Percentiles rank a stretch among this genome's conserved stretches.
Evolutionary conservation across 64 coral and sea anemone species (phyloP).

Genomic region (Dendronephthya gigantea): DNA sequence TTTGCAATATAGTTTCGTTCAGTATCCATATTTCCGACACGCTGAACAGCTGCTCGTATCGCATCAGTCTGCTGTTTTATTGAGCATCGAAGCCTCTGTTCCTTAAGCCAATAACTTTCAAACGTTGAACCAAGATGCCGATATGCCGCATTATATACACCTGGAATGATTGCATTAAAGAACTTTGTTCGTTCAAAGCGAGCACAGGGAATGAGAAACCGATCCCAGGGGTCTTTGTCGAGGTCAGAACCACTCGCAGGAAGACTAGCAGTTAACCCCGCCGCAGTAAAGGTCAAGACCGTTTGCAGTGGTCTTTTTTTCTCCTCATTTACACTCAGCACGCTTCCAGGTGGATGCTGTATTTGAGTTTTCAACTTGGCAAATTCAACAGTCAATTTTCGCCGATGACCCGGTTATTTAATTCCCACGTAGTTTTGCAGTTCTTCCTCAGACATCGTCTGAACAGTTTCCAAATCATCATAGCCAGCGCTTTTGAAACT

Average conservation of each 20-base stretch:
- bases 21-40: conserved; percentile 8
- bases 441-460: conserved; percentile 42
- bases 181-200: conserved; percentile 31
- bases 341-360: no score
- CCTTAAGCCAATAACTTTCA: conserved; percentile 35
- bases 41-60: conserved; percentile 27
- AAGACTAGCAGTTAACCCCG: conserved; percentile 20
- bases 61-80: conserved; percentile 32
- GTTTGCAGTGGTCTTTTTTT: background rate
- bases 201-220: conserved; percentile 27
- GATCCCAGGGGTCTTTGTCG: conserved; percentile 22
- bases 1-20: conserved; percentile 21
- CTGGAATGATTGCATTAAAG: conserved; percentile 38
- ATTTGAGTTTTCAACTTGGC: conserved; percentile 5
- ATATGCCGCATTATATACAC: conserved; percentile 27
- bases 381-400: conserved; percentile 40
- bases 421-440: conserved; percentile 35
- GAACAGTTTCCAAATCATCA: conserved; percentile 40
- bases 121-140: conserved; percentile 38
- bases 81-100: conserved; percentile 20
- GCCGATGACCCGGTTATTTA: conserved; percentile 36
- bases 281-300: conserved; percentile 27
- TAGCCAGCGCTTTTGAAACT: conserved; percentile 34
- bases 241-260: conserved; percentile 21
- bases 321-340: no score